Base-by-base conservation (phyloP, 2,888 invertebrate genomes). In the Troglohyphantes excavatus region DNA sequence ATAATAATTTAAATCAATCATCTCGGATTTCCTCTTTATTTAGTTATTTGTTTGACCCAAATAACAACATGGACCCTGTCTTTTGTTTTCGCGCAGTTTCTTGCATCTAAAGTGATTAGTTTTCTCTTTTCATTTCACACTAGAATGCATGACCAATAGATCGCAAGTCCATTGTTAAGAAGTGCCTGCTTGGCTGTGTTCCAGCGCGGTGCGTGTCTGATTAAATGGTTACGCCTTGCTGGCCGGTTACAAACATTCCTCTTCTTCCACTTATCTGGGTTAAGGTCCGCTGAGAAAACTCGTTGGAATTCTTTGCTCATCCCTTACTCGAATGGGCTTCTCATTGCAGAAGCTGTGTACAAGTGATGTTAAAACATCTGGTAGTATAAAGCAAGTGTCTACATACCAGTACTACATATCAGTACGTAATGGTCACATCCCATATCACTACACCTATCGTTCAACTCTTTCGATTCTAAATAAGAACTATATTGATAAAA, bases 151-250 rank as follows among this genome's bases (percentile, higher is more conserved):
- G 76, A 68, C 68, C 85, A 85, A 78, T 78, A 70, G 53, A 68
- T 78, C 53, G 21, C 84, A 27, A n/a, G 29, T 39, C 72, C 61
- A 70, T 85, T 85, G 85, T 85, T 68, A 76, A 43, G 67, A 67
- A 67, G 29, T 61, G 61, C 59, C 13, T 59, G 46, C 76, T 85
- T 85, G 85, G 85, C 65, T 78, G 33, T 67, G 59, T 27, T 85
- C 85, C 76, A 78, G 68, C 59, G n/a, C n/a, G 13, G 65, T 85
- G 78, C 85, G 76, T 85, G 76, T 39, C 68, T 70, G 85, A 85
- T 85, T 85, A 85, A 78, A 85, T 27, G 85, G 85, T 85, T 85
- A 85, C 85, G 85, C 85, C 78, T 85, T 76, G 76, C 27, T 75
- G 19, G 29, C 29, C 67, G 27, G 59, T 76, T 68, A 70, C 72